Evolutionary conservation across 2,113 vertebrate species (phyloP).

Genomic region (Panthera tigris): DNA sequence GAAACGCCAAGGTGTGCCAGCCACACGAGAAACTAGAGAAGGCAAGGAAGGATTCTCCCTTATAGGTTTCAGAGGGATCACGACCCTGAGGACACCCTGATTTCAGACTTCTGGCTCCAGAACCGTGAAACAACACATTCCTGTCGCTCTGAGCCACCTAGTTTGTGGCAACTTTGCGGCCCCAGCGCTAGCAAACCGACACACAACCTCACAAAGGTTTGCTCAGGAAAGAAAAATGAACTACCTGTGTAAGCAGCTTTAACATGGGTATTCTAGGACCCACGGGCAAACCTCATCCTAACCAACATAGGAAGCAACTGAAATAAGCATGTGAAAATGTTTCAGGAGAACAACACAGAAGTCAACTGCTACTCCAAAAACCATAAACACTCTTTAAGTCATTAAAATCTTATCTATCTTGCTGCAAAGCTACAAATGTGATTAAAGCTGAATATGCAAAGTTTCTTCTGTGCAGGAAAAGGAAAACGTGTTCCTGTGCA

Average conservation of each 20-base stretch:
- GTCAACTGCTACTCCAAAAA: neutral
- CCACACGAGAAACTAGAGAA: neutral
- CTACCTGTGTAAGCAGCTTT: too few relatives aligned
- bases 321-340: neutral
- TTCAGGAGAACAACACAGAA: neutral
- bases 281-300: neutral
- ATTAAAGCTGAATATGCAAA: neutral
- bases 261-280: neutral
- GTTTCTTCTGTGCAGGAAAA: neutral
- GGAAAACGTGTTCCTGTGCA: accelerated
- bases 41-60: neutral
- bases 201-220: neutral
- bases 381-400: neutral
- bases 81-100: too few relatives aligned
- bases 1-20: accelerated
- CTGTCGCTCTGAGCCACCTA: neutral
- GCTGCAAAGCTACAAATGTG: neutral
- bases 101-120: neutral
- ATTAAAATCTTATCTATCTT: neutral
- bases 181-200: neutral
- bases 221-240: neutral
- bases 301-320: accelerated
- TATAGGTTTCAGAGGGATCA: accelerated
- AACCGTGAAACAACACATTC: accelerated
- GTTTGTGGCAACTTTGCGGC: neutral